Conservation (phyloP, 2,797 vertebrate genomes). For the Fundulus diaphanus region DNA sequence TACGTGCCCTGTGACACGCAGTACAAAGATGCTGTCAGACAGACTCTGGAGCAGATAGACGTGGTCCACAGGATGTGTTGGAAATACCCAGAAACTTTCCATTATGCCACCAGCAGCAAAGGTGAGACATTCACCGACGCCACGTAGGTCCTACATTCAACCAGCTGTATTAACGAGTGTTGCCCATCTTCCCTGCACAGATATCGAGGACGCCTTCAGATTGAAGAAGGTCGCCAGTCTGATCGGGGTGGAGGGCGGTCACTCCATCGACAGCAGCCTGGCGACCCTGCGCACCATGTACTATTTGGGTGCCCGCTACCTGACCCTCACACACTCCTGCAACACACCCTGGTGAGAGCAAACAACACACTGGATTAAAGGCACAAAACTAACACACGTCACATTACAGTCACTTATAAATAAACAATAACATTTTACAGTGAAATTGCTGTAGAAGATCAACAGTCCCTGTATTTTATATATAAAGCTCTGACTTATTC, state of each 20-base stretch:
- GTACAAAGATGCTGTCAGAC: conserved; percentile 89
- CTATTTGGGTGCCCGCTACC: conserved; percentile 90
- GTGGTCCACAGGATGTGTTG: conserved; percentile 90
- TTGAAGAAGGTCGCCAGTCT: conserved; percentile 87
- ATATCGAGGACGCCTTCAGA: conserved; percentile 73
- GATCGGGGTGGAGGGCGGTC: conserved; percentile 93
- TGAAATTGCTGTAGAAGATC: too few relatives aligned
- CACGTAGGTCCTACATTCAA: background rate
- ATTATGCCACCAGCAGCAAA: conserved; percentile 74
- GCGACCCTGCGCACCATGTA: conserved; percentile 88
- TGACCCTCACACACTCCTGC: conserved; percentile 96
- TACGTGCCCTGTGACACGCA: conserved; percentile 88
- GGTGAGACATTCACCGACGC: conserved; percentile 58
- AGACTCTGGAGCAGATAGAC: conserved; percentile 94
- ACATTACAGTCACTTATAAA: background rate
- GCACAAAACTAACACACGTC: background rate
- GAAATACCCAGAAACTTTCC: conserved; percentile 80
- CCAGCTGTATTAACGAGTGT: background rate
- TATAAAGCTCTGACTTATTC: background rate
- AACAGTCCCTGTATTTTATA: background rate
- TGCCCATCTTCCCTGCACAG: conserved; percentile 55
- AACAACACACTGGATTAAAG: background rate
- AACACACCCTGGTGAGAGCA: conserved; percentile 92
- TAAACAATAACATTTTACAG: background rate
- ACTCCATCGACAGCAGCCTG: conserved; percentile 94